Evolutionary conservation across 2,797 vertebrate genomes (phyloP).

Genomic region (Syngnathus acus): DNA sequence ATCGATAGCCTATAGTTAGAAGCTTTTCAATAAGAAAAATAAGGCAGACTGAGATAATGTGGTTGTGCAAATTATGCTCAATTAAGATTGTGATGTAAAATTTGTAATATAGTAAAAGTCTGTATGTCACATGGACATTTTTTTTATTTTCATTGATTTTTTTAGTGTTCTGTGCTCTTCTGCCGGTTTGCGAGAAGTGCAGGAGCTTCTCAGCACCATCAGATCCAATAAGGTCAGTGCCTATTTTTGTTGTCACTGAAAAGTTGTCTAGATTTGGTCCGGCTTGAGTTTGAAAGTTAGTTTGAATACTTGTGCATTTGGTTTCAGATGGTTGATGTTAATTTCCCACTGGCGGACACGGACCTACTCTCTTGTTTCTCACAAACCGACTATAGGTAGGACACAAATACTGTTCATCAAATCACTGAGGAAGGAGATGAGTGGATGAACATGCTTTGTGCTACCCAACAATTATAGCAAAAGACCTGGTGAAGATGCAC

Average conservation of each 20-base stretch:
- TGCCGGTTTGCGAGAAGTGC: slow-evolving; percentile 35
- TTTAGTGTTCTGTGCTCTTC: slow-evolving; percentile 47
- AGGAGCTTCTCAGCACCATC: slow-evolving; percentile 44
- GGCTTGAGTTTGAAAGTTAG: slow-evolving; percentile 7
- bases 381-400: slow-evolving; percentile 56
- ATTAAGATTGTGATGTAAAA: neutral
- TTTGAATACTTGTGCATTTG: slow-evolving; percentile 9
- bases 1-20: too few species aligned
- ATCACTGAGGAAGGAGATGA: too few species aligned
- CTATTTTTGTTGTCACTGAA: neutral
- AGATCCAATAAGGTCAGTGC: slow-evolving; percentile 43
- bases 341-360: slow-evolving; percentile 36
- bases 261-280: slow-evolving; percentile 38
- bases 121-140: neutral
- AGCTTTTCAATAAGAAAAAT: too few species aligned
- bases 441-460: too few species aligned
- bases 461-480: too few species aligned
- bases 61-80: neutral
- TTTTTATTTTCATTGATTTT: neutral
- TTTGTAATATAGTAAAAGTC: too few species aligned
- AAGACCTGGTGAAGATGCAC: too few species aligned
- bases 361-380: slow-evolving; percentile 51
- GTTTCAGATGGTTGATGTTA: slow-evolving; percentile 46
- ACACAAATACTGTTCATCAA: neutral
- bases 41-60: too few species aligned